A percentile compares a stretch with the other conserved stretches of the same genome.
These are phyloP conservation scores for Antechinus stuartii DNA, from an alignment of 2,113 vertebrate genomes.

Conservation along the genomic window DNA sequence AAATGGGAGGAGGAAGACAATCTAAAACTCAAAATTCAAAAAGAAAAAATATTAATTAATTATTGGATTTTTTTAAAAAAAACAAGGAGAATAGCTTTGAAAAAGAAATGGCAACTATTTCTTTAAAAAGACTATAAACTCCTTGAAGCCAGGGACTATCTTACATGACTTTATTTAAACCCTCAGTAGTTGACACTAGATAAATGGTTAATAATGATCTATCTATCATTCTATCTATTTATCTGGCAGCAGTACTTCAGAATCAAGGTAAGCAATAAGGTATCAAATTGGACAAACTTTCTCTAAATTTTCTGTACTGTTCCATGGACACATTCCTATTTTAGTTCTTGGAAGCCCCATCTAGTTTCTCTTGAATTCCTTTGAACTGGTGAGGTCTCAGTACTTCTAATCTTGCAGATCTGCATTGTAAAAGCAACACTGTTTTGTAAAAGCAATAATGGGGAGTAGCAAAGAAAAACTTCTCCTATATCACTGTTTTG, in stretches of 20 bases:
- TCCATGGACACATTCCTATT: not conserved
- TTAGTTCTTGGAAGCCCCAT: not conserved
- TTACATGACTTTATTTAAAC: not conserved
- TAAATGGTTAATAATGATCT: not conserved
- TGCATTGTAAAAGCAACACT: not conserved
- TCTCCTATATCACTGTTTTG: not conserved
- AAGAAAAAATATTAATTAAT: not conserved
- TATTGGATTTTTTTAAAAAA: not conserved
- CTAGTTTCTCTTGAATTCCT: not conserved
- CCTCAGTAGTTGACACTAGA: not conserved
- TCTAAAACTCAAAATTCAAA: not conserved
- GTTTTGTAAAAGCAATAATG: not conserved
- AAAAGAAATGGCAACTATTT: not conserved
- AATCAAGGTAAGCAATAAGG: not conserved
- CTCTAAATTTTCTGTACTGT: not conserved
- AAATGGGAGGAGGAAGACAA: no score
- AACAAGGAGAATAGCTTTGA: not conserved
- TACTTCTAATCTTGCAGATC: not conserved
- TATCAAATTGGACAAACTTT: not conserved
- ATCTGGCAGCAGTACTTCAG: not conserved
- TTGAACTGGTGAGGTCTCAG: not conserved
- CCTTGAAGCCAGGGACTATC: not conserved
- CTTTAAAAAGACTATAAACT: not conserved
- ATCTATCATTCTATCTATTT: no score
- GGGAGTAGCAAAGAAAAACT: not conserved